Percentiles rank a stretch among this genome's conserved stretches.
Conservation (phyloP, 2,797 vertebrate genomes). For the Echiichthys vipera region DNA sequence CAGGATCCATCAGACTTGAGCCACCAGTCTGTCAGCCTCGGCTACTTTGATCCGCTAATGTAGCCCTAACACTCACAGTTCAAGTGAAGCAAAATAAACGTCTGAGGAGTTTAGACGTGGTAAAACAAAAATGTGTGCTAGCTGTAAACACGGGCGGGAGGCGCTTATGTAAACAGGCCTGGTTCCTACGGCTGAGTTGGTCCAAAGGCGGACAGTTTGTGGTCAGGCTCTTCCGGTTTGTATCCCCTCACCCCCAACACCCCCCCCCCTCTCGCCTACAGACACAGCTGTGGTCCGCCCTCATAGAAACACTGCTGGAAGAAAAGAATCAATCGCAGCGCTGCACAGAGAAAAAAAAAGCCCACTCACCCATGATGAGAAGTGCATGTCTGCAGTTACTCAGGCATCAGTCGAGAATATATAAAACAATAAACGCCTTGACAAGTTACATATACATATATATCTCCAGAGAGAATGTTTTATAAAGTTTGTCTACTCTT, state of each 20-base stretch:
- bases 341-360: slow-evolving; percentile 39
- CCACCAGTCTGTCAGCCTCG: slow-evolving; percentile 31
- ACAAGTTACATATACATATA: slow-evolving; percentile 2
- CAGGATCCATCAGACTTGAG: slow-evolving; percentile 5
- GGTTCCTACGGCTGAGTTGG: slow-evolving; percentile 63
- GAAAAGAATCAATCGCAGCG: slow-evolving; percentile 58
- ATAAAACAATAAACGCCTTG: slow-evolving; percentile 34
- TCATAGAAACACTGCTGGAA: slow-evolving; percentile 64
- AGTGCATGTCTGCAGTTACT: slow-evolving; percentile 70
- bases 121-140: slow-evolving; percentile 77
- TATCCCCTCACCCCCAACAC: not conserved
- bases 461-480: not conserved
- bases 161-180: slow-evolving; percentile 78
- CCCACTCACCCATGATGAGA: slow-evolving; percentile 62
- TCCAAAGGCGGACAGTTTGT: slow-evolving; percentile 65
- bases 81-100: slow-evolving; percentile 79
- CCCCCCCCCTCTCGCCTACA: slow-evolving; percentile 13
- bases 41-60: slow-evolving; percentile 59
- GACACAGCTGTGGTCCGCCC: slow-evolving; percentile 73
- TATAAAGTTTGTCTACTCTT: not conserved
- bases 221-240: slow-evolving; percentile 72
- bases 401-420: slow-evolving; percentile 34
- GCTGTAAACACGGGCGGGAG: slow-evolving; percentile 78
- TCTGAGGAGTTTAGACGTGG: slow-evolving; percentile 68
- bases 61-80: slow-evolving; percentile 71